Evolutionary conservation across 2,797 vertebrate species (phyloP).

Genomic region (Natrix natrix): DNA sequence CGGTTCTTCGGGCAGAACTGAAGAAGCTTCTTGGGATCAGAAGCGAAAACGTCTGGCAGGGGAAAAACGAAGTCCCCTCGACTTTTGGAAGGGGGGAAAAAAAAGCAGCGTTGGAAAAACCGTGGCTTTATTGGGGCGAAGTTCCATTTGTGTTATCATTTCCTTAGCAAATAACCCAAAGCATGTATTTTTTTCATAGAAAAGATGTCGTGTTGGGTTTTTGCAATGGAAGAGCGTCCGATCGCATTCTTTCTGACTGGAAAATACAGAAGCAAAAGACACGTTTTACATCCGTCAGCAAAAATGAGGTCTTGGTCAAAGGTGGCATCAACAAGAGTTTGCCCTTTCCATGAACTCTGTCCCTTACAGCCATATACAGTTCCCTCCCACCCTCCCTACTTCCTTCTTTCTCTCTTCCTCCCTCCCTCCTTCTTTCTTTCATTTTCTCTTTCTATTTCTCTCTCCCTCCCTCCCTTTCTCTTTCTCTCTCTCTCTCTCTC

Average conservation of each 20-base stretch:
- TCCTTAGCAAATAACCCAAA: not conserved
- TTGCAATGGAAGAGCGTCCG: not conserved
- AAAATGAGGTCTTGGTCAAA: not conserved
- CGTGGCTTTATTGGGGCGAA: not conserved
- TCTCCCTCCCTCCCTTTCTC: fast-evolving
- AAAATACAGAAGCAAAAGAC: not conserved
- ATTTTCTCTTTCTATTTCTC: fast-evolving
- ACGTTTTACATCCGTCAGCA: not conserved
- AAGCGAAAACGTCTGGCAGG: too few relatives aligned
- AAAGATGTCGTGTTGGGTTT: not conserved
- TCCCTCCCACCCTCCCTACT: too few relatives aligned
- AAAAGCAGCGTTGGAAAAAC: too few relatives aligned
- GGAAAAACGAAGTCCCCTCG: too few relatives aligned
- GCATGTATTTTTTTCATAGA: not conserved
- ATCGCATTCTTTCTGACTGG: not conserved
- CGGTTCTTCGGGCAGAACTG: too few relatives aligned
- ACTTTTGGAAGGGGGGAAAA: too few relatives aligned
- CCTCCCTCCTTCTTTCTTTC: too few relatives aligned
- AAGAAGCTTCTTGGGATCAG: too few relatives aligned
- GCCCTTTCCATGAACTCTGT: not conserved
- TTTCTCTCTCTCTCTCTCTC: too few relatives aligned
- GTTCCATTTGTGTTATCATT: not conserved
- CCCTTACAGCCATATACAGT: not conserved
- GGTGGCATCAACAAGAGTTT: not conserved
- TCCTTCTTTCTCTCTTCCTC: too few relatives aligned